A percentile compares a stretch with the other conserved stretches of the same genome.
phyloP scores from a whole-genome alignment of 2,113 vertebrate genomes.

The Myotis brandtii region DNA sequence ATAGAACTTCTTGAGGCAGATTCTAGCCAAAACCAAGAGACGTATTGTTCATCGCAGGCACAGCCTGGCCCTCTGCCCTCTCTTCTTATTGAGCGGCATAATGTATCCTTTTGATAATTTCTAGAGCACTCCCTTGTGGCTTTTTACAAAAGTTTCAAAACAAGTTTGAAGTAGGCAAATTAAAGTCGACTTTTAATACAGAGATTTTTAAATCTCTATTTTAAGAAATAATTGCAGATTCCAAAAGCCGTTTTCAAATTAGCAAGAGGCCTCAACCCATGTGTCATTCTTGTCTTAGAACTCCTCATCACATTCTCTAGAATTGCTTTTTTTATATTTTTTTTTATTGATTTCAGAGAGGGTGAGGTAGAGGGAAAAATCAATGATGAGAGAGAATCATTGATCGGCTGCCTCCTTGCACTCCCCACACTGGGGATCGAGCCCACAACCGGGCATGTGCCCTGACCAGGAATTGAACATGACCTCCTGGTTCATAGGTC shows the following conservation, averaged over 20 bases:
- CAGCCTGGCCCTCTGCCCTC: background rate
- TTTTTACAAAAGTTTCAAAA: conserved; percentile 69
- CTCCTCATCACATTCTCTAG: background rate
- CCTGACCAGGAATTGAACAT: too few species aligned
- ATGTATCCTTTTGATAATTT: conserved; percentile 57
- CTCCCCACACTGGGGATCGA: too few species aligned
- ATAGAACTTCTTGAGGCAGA: conserved; percentile 40
- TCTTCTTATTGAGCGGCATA: conserved; percentile 15
- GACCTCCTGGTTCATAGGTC: too few species aligned
- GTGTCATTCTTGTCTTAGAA: conserved; percentile 50
- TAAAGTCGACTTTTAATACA: conserved; percentile 67
- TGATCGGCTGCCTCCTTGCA: too few species aligned
- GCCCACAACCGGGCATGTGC: too few species aligned
- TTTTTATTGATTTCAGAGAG: too few species aligned
- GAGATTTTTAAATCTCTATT: conserved; percentile 75
- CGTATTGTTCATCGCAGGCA: conserved; percentile 11
- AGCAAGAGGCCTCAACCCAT: conserved; percentile 58
- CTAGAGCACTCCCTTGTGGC: conserved; percentile 41
- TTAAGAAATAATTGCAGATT: conserved; percentile 77
- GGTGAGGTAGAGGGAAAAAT: too few species aligned
- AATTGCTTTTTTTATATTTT: background rate
- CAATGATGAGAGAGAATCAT: too few species aligned
- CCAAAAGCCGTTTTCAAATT: conserved; percentile 72
- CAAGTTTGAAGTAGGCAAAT: conserved; percentile 67
- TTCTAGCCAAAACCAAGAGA: conserved; percentile 4